Conservation (phyloP, 2,888 invertebrate genomes). For the Apodemia hepburni region DNA sequence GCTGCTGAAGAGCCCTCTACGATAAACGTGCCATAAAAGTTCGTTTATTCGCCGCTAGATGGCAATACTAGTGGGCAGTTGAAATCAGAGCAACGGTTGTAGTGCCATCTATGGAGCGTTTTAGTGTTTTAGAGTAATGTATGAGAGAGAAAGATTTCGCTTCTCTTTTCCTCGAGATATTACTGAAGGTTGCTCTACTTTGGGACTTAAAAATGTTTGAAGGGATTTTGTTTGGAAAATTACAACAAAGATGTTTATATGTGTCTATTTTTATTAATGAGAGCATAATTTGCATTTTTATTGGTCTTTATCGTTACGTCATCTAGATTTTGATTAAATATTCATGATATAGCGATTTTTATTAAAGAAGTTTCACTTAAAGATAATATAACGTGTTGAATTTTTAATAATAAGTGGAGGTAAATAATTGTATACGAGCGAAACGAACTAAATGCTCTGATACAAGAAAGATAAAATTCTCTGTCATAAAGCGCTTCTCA, state of each 20-base stretch:
- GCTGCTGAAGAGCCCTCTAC: conserved; percentile 79
- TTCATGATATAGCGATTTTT: conserved; percentile 5
- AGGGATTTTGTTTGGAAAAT: conserved; percentile 9
- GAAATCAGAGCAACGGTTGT: conserved; percentile 71
- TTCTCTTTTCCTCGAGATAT: conserved; percentile 41
- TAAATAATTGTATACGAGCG: conserved; percentile 42
- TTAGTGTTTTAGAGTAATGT: conserved; percentile 60
- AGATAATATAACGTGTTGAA: conserved; percentile 29
- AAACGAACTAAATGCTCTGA: conserved; percentile 27
- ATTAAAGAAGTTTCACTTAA: conserved; percentile 10
- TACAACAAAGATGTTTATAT: background rate
- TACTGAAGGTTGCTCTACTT: conserved; percentile 45
- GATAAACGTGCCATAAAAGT: conserved; percentile 79
- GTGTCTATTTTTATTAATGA: conserved; percentile 8
- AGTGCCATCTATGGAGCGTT: conserved; percentile 78
- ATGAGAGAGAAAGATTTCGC: conserved; percentile 41
- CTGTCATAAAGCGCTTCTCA: conserved; percentile 27
- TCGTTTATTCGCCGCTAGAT: conserved; percentile 75
- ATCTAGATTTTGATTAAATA: conserved; percentile 12
- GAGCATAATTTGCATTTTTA: conserved; percentile 11
- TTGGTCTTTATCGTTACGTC: conserved; percentile 4
- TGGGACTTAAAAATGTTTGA: background rate
- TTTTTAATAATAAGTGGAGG: conserved; percentile 41
- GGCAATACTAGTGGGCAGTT: conserved; percentile 76
- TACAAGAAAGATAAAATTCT: conserved; percentile 30